Evolutionary conservation across 2,797 vertebrate species (phyloP), one percentile per base, ranked within the genome.

Genomic region (Pitangus sulphuratus): DNA sequence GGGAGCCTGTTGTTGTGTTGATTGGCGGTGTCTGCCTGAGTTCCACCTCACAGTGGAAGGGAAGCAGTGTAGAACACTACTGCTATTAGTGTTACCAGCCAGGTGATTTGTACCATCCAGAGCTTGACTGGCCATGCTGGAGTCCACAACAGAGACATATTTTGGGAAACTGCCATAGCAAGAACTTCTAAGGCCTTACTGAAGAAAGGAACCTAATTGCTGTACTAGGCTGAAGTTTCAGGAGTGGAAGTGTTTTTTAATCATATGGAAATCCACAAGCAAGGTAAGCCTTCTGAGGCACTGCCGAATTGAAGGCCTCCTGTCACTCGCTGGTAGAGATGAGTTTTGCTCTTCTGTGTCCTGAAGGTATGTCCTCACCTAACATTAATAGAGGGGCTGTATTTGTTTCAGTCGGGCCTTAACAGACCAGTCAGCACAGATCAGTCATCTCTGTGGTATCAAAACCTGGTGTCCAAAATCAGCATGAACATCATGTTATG

Each of bases 1-100:
- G 30, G 22, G 8, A 64, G 51, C n/a, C 1, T 0, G 6, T 12
- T 25, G 19, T 30, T 30, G 25, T n/a, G 15, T 20, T 53, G 31
- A 14, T 40, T 50, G n/a, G 16, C 68, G 30, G 16, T 57, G 53
- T 53, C 53, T 62, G 14, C 44, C n/a, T 1, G 54, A 70, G 21
- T 77, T 71, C 35, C 4, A 33, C 14, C 60, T 50, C 11, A 4
- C 11, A 21, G 28, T 50, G 50, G 61, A 33, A 13, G 3, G 37
- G 62, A 8, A 80, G 31, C 50, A 35, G 3, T 25, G 3, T 28
- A 60, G 51, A 13, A 2, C 72, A 35, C 14, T 50, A 0, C 47
- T 37, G 37, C 72, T 81, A 21, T 45, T 71, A 16, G n/a, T 26
- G 30, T 56, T 84, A 68, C n/a, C 31, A 71, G 25, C 31, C 26